Evolutionary conservation across 2,888 invertebrate species (phyloP).

Genomic region (Pyrrhia umbra): DNA sequence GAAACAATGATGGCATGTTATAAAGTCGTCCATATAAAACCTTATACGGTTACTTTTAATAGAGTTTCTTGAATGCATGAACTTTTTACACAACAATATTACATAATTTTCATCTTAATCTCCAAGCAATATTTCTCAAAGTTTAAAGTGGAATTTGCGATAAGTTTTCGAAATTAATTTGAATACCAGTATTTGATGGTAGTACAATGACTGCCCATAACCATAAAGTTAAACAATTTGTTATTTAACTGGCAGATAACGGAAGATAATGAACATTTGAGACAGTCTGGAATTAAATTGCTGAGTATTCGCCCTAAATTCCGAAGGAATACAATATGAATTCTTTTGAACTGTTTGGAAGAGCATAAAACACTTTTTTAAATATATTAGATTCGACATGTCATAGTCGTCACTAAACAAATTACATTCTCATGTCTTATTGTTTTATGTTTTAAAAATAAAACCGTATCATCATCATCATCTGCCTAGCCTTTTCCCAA

Average conservation of each 20-base stretch:
- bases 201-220: constrained; percentile 38
- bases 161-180: constrained; percentile 45
- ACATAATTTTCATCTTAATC: constrained; percentile 14
- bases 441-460: no score
- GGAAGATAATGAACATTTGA: constrained; percentile 37
- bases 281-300: constrained; percentile 36
- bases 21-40: constrained; percentile 29
- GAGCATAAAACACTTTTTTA: background rate
- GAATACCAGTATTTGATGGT: constrained; percentile 38
- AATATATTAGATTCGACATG: background rate
- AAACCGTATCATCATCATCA: no score
- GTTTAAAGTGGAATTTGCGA: constrained; percentile 23
- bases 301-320: constrained; percentile 20
- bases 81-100: constrained; percentile 1
- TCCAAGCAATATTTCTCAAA: constrained; percentile 31
- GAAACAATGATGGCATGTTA: no score
- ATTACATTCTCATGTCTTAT: background rate
- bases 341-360: background rate
- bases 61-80: constrained; percentile 2
- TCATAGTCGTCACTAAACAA: background rate
- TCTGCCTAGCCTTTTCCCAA: no score
- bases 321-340: constrained; percentile 18
- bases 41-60: constrained; percentile 6
- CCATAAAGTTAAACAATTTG: constrained; percentile 57
- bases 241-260: constrained; percentile 47